These are phyloP conservation scores for Idaea dimidiata DNA, from an alignment of 2,888 invertebrate species.

Conservation along the genomic window DNA sequence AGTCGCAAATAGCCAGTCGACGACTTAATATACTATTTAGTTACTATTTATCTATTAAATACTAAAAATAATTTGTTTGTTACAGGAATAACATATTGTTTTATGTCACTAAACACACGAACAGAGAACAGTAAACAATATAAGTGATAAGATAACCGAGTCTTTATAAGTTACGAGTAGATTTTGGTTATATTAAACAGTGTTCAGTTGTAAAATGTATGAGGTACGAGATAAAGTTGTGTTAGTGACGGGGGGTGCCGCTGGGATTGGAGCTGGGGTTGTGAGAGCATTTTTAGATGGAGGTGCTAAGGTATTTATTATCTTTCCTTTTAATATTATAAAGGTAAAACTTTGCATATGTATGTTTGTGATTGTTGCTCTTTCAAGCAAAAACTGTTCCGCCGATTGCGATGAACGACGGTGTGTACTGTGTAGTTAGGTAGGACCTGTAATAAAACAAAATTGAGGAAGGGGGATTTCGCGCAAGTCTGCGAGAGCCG, in stretches of 20 bases:
- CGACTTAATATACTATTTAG: too few species aligned
- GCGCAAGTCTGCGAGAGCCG: too few species aligned
- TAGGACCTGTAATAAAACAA: too few species aligned
- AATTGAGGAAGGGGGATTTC: too few species aligned
- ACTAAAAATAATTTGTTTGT: neutral
- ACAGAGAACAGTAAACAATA: neutral
- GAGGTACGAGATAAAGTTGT: constrained; percentile 53
- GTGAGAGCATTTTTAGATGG: constrained; percentile 49
- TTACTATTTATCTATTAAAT: too few species aligned
- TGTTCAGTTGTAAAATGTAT: constrained; percentile 38
- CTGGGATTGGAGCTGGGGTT: constrained; percentile 60
- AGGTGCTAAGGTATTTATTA: constrained; percentile 53
- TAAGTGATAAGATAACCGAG: neutral
- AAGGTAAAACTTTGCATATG: too few species aligned
- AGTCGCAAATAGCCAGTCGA: too few species aligned
- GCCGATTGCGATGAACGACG: too few species aligned
- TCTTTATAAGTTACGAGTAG: constrained; percentile 2
- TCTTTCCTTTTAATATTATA: too few species aligned
- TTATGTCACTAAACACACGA: neutral
- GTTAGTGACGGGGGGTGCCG: constrained; percentile 62
- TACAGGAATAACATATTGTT: neutral
- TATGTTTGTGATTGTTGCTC: neutral
- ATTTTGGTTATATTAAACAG: constrained; percentile 4
- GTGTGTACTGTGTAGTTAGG: too few species aligned
- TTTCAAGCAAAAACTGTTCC: neutral